Conservation (phyloP, 1,140 invertebrate species). For the Phthorimaea operculella region DNA sequence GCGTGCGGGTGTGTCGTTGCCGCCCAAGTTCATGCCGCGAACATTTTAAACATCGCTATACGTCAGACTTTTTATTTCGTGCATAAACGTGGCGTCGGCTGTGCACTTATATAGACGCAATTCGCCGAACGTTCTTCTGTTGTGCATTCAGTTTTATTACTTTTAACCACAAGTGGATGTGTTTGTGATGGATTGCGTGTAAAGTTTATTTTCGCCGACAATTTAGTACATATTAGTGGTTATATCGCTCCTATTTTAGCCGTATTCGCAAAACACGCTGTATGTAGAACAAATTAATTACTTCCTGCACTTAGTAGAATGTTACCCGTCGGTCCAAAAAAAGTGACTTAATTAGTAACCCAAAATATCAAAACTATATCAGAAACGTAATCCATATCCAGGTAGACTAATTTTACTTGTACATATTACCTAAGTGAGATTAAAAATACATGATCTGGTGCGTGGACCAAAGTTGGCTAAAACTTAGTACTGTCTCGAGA, state of each 20-base stretch:
- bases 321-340: slow-evolving; percentile 45
- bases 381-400: slow-evolving; percentile 37
- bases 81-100: slow-evolving; percentile 8
- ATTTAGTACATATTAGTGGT: slow-evolving; percentile 3
- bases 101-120: slow-evolving; percentile 5
- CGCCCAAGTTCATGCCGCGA: slow-evolving; percentile 25
- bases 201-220: slow-evolving; percentile 30
- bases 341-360: slow-evolving; percentile 44
- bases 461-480: slow-evolving; percentile 39
- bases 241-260: slow-evolving; percentile 6
- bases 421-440: slow-evolving; percentile 21
- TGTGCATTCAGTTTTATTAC: slow-evolving; percentile 14
- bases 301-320: slow-evolving; percentile 17
- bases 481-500: neutral
- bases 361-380: slow-evolving; percentile 33
- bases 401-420: slow-evolving; percentile 14
- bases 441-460: slow-evolving; percentile 21
- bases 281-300: slow-evolving; percentile 9
- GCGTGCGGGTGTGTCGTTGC: slow-evolving; percentile 31
- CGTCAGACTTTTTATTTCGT: slow-evolving; percentile 22
- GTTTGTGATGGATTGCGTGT: slow-evolving; percentile 33
- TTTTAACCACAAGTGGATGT: slow-evolving; percentile 31
- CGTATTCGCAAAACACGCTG: slow-evolving; percentile 4
- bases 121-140: neutral
- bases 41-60: slow-evolving; percentile 36